Conservation (phyloP, 2,797 vertebrate species). For the Notolabrus celidotus region DNA sequence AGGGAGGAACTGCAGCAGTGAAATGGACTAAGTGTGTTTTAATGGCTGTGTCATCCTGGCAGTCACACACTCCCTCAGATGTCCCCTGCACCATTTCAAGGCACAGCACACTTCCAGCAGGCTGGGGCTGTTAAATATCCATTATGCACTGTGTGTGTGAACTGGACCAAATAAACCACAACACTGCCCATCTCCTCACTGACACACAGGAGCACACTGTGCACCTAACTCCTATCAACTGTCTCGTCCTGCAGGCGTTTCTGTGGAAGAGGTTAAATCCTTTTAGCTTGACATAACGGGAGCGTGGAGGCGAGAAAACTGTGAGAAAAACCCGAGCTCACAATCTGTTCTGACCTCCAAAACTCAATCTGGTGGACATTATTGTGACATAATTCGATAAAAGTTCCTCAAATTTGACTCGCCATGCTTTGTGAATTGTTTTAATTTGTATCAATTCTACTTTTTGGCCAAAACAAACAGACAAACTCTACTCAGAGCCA, state of each 20-base stretch:
- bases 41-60: slow-evolving; percentile 70
- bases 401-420: background rate
- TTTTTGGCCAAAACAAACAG: background rate
- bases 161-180: slow-evolving; percentile 68
- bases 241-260: slow-evolving; percentile 23
- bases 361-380: slow-evolving; percentile 35
- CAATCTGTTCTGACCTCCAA: background rate
- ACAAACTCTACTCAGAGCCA: background rate
- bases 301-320: slow-evolving; percentile 15
- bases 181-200: slow-evolving; percentile 20
- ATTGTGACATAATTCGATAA: slow-evolving; percentile 19
- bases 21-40: slow-evolving; percentile 72
- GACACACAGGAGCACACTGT: slow-evolving; percentile 24
- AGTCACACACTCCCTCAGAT: slow-evolving; percentile 60
- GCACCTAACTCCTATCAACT: slow-evolving; percentile 52
- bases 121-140: slow-evolving; percentile 73
- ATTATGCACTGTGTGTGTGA: slow-evolving; percentile 68
- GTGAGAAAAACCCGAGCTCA: slow-evolving; percentile 16
- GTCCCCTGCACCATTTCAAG: slow-evolving; percentile 62
- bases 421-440: background rate
- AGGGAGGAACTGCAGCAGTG: slow-evolving; percentile 28
- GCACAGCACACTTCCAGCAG: slow-evolving; percentile 66
- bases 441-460: background rate
- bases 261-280: slow-evolving; percentile 45
- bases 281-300: slow-evolving; percentile 28